Conservation (phyloP, 1,140 invertebrate genomes). For the Drosophila fuyamai region DNA sequence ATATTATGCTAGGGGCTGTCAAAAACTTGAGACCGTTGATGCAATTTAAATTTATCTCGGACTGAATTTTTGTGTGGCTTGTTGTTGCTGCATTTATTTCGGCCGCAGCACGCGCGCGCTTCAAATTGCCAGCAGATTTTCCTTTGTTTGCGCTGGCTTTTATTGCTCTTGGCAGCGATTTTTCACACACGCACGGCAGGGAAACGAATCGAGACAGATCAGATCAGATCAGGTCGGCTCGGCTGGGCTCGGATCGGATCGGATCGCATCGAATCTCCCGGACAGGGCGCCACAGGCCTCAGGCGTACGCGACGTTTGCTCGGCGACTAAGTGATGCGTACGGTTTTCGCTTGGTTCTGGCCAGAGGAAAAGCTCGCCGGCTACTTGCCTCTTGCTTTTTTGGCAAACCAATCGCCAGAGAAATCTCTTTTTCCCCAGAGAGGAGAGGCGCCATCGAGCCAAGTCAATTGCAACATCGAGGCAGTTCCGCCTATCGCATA, state of each 20-base stretch:
- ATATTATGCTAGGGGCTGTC: conserved; percentile 55
- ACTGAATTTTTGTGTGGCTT: conserved; percentile 38
- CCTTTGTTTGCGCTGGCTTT: conserved; percentile 45
- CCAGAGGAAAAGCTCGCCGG: conserved; percentile 61
- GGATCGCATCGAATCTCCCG: conserved; percentile 61
- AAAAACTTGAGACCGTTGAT: conserved; percentile 72
- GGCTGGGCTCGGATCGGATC: conserved; percentile 34
- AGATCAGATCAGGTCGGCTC: conserved; percentile 41
- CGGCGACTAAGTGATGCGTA: conserved; percentile 61
- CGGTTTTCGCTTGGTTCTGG: conserved; percentile 27
- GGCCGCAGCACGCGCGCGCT: conserved; percentile 57
- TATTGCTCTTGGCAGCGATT: conserved; percentile 56
- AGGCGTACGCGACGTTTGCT: conserved; percentile 67
- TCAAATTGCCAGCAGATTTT: conserved; percentile 36
- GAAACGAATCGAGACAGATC: conserved; percentile 42
- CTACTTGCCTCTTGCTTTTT: conserved; percentile 26
- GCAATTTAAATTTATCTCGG: conserved; percentile 74
- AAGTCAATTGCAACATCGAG: conserved; percentile 51
- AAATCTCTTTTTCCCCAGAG: conserved; percentile 7
- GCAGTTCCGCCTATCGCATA: conserved; percentile 51
- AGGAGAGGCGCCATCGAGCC: conserved; percentile 29
- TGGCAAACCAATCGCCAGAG: conserved; percentile 28
- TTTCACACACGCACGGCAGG: conserved; percentile 34
- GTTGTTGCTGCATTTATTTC: conserved; percentile 58
- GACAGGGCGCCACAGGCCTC: conserved; percentile 55